Evolutionary conservation across 2,888 invertebrate genomes (phyloP).

Genomic region (Aradus depressus): DNA sequence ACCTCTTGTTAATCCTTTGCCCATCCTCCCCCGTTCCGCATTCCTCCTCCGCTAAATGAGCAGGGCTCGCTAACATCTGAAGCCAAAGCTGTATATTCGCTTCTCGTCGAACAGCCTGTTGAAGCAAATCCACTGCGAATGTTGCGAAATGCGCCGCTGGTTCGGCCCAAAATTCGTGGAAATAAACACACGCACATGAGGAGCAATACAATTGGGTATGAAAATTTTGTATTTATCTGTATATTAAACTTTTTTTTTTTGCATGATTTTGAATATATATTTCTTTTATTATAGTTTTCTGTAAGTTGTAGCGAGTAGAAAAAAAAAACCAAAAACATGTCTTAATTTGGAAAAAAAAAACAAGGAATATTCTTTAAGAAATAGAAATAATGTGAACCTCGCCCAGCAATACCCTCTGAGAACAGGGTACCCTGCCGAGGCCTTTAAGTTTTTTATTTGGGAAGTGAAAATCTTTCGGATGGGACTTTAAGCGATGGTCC

Average conservation of each 20-base stretch:
- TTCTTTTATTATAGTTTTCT: neutral
- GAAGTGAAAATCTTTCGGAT: too few relatives aligned
- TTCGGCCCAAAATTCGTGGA: conserved; percentile 43
- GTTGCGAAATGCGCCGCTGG: conserved; percentile 46
- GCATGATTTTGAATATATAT: neutral
- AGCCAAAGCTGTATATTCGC: conserved; percentile 85
- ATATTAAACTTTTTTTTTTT: neutral
- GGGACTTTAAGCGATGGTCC: too few relatives aligned
- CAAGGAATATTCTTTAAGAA: too few relatives aligned
- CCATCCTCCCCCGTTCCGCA: conserved; percentile 1
- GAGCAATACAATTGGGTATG: conserved; percentile 23
- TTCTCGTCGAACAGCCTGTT: conserved; percentile 67
- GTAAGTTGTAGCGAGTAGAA: too few relatives aligned
- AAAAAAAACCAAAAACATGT: too few relatives aligned
- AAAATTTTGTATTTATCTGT: neutral
- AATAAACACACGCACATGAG: conserved; percentile 39
- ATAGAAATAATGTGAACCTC: too few relatives aligned
- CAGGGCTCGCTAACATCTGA: conserved; percentile 78
- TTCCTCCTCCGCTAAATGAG: conserved; percentile 32
- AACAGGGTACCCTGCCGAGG: too few relatives aligned
- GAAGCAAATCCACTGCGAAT: conserved; percentile 51
- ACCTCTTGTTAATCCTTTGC: conserved; percentile 16
- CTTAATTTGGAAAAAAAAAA: too few relatives aligned
- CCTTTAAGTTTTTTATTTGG: too few relatives aligned
- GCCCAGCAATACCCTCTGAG: too few relatives aligned